Percentiles rank a stretch among this genome's conserved stretches.
Evolutionary conservation across 2,797 vertebrate species (phyloP).

Genomic region (Acanthurus lineatus): DNA sequence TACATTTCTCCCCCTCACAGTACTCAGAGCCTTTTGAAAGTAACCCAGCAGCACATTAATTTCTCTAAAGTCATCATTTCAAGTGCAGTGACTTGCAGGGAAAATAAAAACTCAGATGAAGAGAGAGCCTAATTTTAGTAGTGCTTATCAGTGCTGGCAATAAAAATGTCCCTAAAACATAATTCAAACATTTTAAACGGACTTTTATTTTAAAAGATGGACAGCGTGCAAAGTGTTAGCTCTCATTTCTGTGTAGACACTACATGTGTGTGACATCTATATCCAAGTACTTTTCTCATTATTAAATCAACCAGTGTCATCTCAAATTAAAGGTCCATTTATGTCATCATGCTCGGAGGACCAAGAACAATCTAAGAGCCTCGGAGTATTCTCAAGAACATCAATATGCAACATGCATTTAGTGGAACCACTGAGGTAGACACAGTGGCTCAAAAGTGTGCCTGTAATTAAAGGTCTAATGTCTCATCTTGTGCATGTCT

Average conservation of each 20-base stretch:
- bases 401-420: conserved; percentile 59
- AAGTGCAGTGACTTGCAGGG: conserved; percentile 72
- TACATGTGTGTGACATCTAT: conserved; percentile 7
- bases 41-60: conserved; percentile 79
- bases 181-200: conserved; percentile 28
- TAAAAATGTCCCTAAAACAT: conserved; percentile 54
- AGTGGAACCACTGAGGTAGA: conserved; percentile 67
- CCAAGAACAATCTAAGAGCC: conserved; percentile 57
- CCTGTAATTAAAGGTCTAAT: conserved; percentile 77
- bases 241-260: background rate
- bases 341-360: conserved; percentile 50
- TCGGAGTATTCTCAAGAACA: conserved; percentile 47
- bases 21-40: conserved; percentile 77
- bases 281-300: conserved; percentile 26
- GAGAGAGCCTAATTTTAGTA: conserved; percentile 67
- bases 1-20: conserved; percentile 73
- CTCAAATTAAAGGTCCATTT: conserved; percentile 55
- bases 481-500: conserved; percentile 70
- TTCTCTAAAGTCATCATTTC: conserved; percentile 79
- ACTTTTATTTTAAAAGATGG: background rate
- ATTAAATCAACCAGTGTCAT: conserved; percentile 51
- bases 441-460: conserved; percentile 57
- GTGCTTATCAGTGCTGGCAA: conserved; percentile 49
- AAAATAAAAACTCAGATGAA: conserved; percentile 75
- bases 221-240: background rate